Percentiles rank a stretch among this genome's conserved stretches.
Evolutionary conservation across 1,140 invertebrate species (phyloP).

Genomic region (Zaprionus nigranus): DNA sequence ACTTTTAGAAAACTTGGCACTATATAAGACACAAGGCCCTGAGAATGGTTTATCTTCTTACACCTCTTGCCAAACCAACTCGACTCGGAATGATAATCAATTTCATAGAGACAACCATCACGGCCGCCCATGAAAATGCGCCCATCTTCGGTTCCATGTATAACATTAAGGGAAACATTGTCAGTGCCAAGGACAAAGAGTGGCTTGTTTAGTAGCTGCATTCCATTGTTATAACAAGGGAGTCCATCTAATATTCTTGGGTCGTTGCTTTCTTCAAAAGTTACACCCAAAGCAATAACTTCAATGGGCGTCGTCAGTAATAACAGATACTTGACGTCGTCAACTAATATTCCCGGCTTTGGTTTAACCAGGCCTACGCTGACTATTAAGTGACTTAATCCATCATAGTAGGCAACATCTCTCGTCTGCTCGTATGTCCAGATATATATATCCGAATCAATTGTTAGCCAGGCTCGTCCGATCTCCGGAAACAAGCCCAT

Average conservation of each 20-base stretch:
- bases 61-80: conserved; percentile 98
- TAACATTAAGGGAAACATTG: conserved; percentile 93
- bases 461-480: conserved; percentile 97
- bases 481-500: conserved; percentile 99
- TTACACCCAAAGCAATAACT: conserved; percentile 91
- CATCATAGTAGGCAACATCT: conserved; percentile 97
- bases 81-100: conserved; percentile 95
- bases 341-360: conserved; percentile 93
- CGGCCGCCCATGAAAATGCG: conserved; percentile 97
- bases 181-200: conserved; percentile 97
- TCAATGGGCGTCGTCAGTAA: conserved; percentile 96
- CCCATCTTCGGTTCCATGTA: conserved; percentile 92
- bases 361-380: conserved; percentile 94
- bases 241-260: neutral
- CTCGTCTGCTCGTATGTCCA: conserved; percentile 96
- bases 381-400: conserved; percentile 94
- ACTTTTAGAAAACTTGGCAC: conserved; percentile 96
- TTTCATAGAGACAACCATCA: conserved; percentile 98
- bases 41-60: conserved; percentile 97
- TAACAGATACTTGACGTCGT: conserved; percentile 96
- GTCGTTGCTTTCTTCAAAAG: conserved; percentile 64
- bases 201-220: conserved; percentile 96
- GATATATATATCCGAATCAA: conserved; percentile 98
- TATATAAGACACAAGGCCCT: conserved; percentile 93
- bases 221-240: conserved; percentile 87